These are phyloP conservation scores for Bergia puertoricense DNA, from an alignment of 92 coral and sea anemone genomes.

Conservation along the genomic window DNA sequence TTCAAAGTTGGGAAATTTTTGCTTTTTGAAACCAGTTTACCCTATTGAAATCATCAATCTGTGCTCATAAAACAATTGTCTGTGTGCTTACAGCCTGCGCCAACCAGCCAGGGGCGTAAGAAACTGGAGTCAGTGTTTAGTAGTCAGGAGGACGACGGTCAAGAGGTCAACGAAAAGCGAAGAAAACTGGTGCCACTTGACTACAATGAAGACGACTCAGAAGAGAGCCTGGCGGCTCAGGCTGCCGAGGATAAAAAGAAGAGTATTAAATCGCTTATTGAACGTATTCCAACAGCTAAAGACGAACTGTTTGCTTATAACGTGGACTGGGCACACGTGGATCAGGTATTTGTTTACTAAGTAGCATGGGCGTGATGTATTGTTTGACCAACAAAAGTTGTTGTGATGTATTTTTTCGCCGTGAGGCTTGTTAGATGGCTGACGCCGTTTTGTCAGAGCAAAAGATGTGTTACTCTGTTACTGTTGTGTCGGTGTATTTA, in stretches of 20 bases:
- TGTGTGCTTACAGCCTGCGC: constrained; percentile 58
- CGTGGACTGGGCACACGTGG: constrained; percentile 94
- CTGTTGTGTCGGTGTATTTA: no score
- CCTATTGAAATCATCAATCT: not conserved
- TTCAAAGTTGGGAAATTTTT: no score
- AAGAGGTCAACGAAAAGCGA: constrained; percentile 50
- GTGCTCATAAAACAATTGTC: no score
- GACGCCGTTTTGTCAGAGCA: no score
- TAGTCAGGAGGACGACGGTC: constrained; percentile 77
- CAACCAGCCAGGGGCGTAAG: constrained; percentile 74
- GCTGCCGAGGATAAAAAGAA: constrained; percentile 96
- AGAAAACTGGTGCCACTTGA: constrained; percentile 92
- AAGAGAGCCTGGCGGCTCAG: constrained; percentile 64
- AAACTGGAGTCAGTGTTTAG: constrained; percentile 93
- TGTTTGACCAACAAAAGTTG: not conserved
- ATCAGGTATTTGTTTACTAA: constrained; percentile 74
- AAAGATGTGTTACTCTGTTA: no score
- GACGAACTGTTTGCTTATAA: constrained; percentile 95
- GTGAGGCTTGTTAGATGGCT: no score
- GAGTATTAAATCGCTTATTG: constrained; percentile 93
- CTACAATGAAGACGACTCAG: constrained; percentile 76
- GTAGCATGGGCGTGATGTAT: not conserved
- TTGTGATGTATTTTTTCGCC: not conserved
- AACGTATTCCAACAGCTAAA: constrained; percentile 99
- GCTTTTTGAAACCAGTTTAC: not conserved